Evolutionary conservation across 2,113 vertebrate species (phyloP).

Genomic region (Heterocephalus glaber): DNA sequence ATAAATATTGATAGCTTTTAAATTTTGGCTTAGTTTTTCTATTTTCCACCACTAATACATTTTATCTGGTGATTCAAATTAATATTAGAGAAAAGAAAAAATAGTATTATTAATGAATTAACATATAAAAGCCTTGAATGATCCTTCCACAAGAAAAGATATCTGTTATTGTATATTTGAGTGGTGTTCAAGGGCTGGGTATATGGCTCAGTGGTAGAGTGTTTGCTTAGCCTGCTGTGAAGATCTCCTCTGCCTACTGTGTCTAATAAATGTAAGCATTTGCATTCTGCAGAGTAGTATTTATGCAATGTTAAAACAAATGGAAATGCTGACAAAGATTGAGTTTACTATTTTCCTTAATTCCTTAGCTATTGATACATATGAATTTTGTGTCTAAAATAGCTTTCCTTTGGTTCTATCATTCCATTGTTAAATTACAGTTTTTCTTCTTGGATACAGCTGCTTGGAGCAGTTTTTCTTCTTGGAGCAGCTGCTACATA

Average conservation of each 20-base stretch:
- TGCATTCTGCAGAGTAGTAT: not conserved
- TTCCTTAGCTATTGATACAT: constrained; percentile 29
- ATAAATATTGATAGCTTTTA: not conserved
- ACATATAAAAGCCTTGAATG: not conserved
- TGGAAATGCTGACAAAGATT: not conserved
- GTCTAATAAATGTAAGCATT: not conserved
- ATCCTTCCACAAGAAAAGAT: not conserved
- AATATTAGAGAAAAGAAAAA: not conserved
- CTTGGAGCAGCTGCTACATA: not conserved
- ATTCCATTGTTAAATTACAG: not conserved
- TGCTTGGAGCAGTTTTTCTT: not conserved
- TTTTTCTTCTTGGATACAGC: not conserved
- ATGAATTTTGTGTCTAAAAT: not conserved
- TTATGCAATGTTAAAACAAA: not conserved
- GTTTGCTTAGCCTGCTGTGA: not conserved
- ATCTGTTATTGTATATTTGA: not conserved
- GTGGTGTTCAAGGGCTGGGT: not conserved
- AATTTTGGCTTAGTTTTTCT: not conserved
- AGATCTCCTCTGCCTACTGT: too few species aligned
- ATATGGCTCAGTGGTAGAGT: not conserved
- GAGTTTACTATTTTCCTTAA: not conserved
- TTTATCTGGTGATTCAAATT: constrained; percentile 7
- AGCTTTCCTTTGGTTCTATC: not conserved
- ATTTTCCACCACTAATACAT: not conserved
- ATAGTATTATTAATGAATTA: not conserved